Percentiles rank a stretch among this genome's conserved stretches.
Evolutionary conservation across 2,113 vertebrate genomes (phyloP).

Genomic region (Eublepharis macularius): DNA sequence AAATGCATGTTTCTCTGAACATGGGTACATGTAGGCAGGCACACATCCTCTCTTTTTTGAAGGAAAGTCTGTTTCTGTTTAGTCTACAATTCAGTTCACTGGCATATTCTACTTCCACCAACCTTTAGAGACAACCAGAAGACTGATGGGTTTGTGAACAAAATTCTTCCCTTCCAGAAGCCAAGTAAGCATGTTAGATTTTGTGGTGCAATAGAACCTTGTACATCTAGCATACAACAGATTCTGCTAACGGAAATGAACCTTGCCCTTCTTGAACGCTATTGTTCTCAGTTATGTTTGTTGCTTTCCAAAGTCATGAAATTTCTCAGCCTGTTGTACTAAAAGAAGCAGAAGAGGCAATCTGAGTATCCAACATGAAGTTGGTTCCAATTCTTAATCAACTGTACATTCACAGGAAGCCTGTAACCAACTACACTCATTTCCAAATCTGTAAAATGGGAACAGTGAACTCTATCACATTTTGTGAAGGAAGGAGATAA

Average conservation of each 20-base stretch:
- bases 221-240: neutral
- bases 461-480: neutral
- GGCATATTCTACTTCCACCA: neutral
- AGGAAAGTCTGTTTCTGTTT: neutral
- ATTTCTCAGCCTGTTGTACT: neutral
- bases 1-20: neutral
- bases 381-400: neutral
- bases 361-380: neutral
- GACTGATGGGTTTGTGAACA: neutral
- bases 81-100: neutral
- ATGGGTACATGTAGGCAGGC: too few species aligned
- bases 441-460: neutral
- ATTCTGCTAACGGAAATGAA: neutral
- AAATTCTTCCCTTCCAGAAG: neutral
- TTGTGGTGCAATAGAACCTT: neutral
- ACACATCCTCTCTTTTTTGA: neutral
- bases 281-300: neutral
- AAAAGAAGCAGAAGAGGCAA: neutral
- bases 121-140: neutral
- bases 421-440: neutral
- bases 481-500: neutral
- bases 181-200: neutral
- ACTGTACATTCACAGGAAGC: neutral
- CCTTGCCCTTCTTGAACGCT: neutral
- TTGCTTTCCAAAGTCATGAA: neutral